These are phyloP conservation scores for Tauraco erythrolophus DNA, from an alignment of 2,113 vertebrate species.

Conservation along the genomic window DNA sequence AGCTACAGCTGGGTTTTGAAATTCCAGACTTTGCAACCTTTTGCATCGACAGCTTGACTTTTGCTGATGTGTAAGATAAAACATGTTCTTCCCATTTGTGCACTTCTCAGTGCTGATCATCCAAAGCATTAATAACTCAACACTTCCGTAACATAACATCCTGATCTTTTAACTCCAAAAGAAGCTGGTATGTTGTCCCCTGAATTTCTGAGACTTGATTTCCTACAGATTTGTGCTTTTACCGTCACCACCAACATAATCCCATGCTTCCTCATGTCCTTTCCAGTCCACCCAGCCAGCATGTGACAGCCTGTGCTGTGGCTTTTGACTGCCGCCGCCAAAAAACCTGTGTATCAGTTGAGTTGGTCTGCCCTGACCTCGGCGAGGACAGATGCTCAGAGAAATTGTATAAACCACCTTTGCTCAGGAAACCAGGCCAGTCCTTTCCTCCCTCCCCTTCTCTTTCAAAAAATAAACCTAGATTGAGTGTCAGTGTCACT, in stretches of 20 bases:
- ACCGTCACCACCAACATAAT: neutral
- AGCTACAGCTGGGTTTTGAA: neutral
- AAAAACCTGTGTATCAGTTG: rapidly evolving
- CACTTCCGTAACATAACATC: neutral
- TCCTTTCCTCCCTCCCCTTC: neutral
- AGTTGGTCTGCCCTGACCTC: neutral
- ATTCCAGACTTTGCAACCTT: neutral
- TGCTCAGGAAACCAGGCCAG: neutral
- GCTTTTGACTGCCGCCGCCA: neutral
- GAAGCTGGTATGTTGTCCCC: neutral
- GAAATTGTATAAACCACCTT: neutral
- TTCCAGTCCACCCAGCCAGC: neutral
- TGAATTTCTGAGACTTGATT: neutral
- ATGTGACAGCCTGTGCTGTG: neutral
- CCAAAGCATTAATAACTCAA: neutral
- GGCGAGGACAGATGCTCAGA: neutral
- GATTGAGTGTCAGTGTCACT: constrained; percentile 63
- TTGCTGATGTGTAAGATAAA: neutral
- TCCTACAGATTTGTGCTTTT: neutral
- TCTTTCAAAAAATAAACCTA: constrained; percentile 30
- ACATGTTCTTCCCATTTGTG: neutral
- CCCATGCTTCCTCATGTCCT: neutral
- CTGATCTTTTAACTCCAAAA: neutral
- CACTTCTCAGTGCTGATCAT: neutral
- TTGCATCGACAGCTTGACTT: neutral